Evolutionary conservation across 2,888 invertebrate species (phyloP).

Genomic region (Sarcophaga rosellei): DNA sequence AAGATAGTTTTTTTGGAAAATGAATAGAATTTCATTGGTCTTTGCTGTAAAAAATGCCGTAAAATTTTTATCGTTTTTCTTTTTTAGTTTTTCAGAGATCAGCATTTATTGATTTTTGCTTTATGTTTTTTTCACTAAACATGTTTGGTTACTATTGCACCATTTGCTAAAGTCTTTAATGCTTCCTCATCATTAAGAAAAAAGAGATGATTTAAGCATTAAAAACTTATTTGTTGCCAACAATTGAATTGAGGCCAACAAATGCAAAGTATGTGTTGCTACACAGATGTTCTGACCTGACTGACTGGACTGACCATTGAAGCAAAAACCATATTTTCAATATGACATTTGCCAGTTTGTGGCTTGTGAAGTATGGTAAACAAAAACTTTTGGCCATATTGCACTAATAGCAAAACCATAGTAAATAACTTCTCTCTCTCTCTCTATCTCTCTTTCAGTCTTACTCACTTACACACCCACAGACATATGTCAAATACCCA

Average conservation of each 20-base stretch:
- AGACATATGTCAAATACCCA: neutral
- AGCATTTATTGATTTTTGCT: no score
- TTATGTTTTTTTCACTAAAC: no score
- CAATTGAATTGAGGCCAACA: neutral
- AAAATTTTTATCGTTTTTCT: no score
- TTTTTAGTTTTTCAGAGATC: no score
- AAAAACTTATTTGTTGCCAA: neutral
- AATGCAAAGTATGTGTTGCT: neutral
- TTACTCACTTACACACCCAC: neutral
- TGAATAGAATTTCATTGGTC: no score
- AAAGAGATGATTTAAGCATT: neutral
- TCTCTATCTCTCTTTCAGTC: no score
- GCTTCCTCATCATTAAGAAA: neutral
- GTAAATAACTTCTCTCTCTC: neutral
- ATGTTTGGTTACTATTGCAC: no score
- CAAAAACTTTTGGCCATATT: slow-evolving; percentile 19
- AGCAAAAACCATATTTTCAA: slow-evolving; percentile 57
- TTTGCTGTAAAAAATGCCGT: no score
- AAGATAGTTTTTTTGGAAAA: no score
- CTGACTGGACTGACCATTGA: slow-evolving; percentile 9
- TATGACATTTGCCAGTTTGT: slow-evolving; percentile 64
- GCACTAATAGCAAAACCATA: slow-evolving; percentile 1
- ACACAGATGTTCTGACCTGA: neutral
- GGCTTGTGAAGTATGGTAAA: slow-evolving; percentile 49
- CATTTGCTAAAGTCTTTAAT: no score